phyloP scores from a whole-genome alignment of 2,888 invertebrate genomes.

The Acleris emargana region DNA sequence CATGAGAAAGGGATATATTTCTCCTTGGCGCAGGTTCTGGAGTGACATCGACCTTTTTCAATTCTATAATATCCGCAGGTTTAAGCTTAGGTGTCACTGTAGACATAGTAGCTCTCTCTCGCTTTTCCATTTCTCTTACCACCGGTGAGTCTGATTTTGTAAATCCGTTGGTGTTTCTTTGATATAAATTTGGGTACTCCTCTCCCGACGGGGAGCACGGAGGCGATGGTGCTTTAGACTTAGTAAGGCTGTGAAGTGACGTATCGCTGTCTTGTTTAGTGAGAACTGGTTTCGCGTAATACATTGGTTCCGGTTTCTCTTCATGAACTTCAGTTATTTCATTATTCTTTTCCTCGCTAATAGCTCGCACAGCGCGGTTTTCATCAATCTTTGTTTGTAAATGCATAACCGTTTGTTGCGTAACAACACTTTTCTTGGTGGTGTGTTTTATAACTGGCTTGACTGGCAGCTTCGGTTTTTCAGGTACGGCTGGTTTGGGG shows the following conservation, averaged over 20 bases:
- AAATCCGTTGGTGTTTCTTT: constrained; percentile 82
- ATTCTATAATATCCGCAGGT: constrained; percentile 58
- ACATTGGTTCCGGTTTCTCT: constrained; percentile 69
- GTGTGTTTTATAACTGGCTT: constrained; percentile 84
- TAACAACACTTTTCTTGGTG: constrained; percentile 63
- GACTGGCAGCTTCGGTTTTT: constrained; percentile 86
- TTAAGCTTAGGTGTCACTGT: constrained; percentile 56
- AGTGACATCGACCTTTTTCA: constrained; percentile 60
- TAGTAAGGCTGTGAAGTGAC: constrained; percentile 83
- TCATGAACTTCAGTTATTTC: constrained; percentile 67
- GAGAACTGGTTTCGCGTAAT: constrained; percentile 76
- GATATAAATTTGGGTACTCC: constrained; percentile 81
- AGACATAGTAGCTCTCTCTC: constrained; percentile 84
- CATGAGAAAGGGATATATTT: constrained; percentile 89
- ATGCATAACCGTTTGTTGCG: constrained; percentile 80
- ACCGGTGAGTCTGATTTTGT: constrained; percentile 87
- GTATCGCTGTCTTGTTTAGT: constrained; percentile 84
- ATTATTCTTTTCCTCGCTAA: constrained; percentile 68
- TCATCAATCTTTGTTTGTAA: constrained; percentile 73
- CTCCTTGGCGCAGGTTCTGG: constrained; percentile 88
- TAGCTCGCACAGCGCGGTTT: constrained; percentile 54
- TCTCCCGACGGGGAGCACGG: constrained; percentile 82
- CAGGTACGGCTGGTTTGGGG: constrained; percentile 86
- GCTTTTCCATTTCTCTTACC: constrained; percentile 89
- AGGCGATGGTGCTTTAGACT: constrained; percentile 91